Percentiles rank a stretch among this genome's conserved stretches.
Conservation (phyloP, 92 coral and sea anemone genomes). For the Muricea muricata region DNA sequence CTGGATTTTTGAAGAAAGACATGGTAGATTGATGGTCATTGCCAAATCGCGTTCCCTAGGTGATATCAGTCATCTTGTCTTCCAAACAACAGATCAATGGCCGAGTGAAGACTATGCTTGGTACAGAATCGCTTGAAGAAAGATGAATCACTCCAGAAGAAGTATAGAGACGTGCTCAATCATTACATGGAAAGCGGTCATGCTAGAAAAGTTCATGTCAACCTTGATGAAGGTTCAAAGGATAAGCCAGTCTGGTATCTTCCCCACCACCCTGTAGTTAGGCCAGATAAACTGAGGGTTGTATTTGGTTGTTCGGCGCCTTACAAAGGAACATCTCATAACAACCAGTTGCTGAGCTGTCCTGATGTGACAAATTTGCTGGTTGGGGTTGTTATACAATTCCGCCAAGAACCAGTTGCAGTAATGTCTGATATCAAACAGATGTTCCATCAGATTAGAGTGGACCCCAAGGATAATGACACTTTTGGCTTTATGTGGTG, state of each 20-base stretch:
- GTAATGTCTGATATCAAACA: constrained; percentile 64
- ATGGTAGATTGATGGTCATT: constrained; percentile 75
- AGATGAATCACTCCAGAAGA: constrained; percentile 43
- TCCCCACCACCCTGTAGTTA: constrained; percentile 75
- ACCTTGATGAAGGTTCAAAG: constrained; percentile 38
- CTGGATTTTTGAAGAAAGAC: constrained; percentile 62
- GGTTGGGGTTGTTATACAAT: constrained; percentile 63
- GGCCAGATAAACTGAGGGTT: constrained; percentile 62
- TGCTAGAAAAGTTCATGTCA: constrained; percentile 60
- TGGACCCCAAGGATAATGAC: constrained; percentile 74
- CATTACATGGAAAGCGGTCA: constrained; percentile 69
- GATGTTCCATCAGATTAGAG: constrained; percentile 73
- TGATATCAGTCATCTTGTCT: constrained; percentile 54
- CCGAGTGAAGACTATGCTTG: constrained; percentile 58
- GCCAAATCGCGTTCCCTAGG: constrained; percentile 69
- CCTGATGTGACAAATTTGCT: constrained; percentile 72
- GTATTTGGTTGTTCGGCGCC: constrained; percentile 72
- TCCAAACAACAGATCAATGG: constrained; percentile 64
- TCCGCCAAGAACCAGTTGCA: constrained; percentile 59
- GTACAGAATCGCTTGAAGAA: constrained; percentile 65
- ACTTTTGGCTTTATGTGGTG: constrained; percentile 76
- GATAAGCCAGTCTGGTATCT: constrained; percentile 74
- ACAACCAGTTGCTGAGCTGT: constrained; percentile 60
- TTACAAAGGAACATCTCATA: constrained; percentile 63
- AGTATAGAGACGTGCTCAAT: constrained; percentile 61